Evolutionary conservation across 92 coral and sea anemone genomes (phyloP).

Genomic region (Pocillopora grandis): DNA sequence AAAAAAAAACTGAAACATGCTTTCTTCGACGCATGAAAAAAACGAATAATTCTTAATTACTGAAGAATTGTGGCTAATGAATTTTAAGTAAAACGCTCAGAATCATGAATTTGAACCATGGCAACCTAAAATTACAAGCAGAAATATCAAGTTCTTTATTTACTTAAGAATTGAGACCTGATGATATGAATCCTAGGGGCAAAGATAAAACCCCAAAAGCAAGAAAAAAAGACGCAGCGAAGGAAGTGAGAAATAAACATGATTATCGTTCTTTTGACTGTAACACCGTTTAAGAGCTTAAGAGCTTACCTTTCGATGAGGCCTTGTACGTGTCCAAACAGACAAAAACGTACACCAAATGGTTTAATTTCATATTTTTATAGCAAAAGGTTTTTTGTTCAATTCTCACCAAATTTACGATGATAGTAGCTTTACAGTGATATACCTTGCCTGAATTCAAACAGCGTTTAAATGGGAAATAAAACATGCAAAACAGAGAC

Average conservation of each 20-base stretch:
- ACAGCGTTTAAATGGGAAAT: not conserved
- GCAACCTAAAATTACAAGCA: not conserved
- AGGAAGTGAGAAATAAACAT: not conserved
- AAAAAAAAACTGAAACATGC: not conserved
- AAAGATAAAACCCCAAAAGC: not conserved
- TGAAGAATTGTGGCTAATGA: too few species aligned
- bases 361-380: not conserved
- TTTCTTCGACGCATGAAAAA: too few species aligned
- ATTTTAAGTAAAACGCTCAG: too few species aligned
- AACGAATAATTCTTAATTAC: too few species aligned
- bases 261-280: not conserved
- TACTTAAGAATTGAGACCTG: not conserved
- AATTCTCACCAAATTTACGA: not conserved
- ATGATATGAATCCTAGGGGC: not conserved
- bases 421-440: not conserved
- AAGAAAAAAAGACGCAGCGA: not conserved
- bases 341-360: not conserved
- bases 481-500: not conserved
- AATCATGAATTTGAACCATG: too few species aligned
- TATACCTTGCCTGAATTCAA: not conserved
- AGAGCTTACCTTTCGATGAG: conserved; percentile 11
- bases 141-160: not conserved
- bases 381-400: not conserved
- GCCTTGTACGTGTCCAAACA: not conserved
- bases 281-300: not conserved